phyloP scores from a whole-genome alignment of 2,888 invertebrate species.

The Dimorphilus gyrociliatus region DNA sequence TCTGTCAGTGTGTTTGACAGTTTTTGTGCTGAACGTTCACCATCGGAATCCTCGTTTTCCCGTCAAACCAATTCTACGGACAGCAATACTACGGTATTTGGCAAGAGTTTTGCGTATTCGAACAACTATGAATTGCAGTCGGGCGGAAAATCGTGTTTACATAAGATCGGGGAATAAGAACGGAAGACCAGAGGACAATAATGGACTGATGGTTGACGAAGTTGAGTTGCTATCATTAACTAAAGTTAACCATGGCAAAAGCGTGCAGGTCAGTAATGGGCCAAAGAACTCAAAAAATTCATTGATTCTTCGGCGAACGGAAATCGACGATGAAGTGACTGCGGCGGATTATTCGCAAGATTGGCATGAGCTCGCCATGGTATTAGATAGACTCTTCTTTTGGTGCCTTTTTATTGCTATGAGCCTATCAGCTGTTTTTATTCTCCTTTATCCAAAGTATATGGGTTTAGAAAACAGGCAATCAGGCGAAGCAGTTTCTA shows the following conservation, averaged over 20 bases:
- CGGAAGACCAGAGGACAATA: too few species aligned
- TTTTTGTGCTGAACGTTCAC: conserved; percentile 12
- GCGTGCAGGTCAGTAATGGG: too few species aligned
- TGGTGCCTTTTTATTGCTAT: conserved; percentile 11
- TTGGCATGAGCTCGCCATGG: conserved; percentile 11
- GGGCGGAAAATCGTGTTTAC: neutral
- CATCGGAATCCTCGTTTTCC: conserved; percentile 8
- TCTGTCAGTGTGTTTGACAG: conserved; percentile 13
- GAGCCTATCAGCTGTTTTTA: conserved; percentile 9
- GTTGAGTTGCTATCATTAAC: too few species aligned
- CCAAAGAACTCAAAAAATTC: too few species aligned
- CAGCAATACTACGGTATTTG: conserved; percentile 7
- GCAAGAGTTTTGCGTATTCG: conserved; percentile 9
- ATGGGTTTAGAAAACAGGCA: too few species aligned
- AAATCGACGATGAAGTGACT: neutral
- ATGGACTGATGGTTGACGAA: too few species aligned
- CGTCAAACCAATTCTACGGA: conserved; percentile 8
- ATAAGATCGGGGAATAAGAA: neutral
- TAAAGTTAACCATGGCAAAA: too few species aligned
- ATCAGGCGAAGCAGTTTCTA: too few species aligned
- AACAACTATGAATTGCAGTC: neutral
- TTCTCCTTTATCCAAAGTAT: conserved; percentile 11
- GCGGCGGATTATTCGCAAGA: conserved; percentile 5
- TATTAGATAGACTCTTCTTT: conserved; percentile 11
- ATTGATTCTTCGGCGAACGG: too few species aligned